Base-by-base conservation (phyloP, 2,113 vertebrate genomes). In the Sylvilagus bachmani region DNA sequence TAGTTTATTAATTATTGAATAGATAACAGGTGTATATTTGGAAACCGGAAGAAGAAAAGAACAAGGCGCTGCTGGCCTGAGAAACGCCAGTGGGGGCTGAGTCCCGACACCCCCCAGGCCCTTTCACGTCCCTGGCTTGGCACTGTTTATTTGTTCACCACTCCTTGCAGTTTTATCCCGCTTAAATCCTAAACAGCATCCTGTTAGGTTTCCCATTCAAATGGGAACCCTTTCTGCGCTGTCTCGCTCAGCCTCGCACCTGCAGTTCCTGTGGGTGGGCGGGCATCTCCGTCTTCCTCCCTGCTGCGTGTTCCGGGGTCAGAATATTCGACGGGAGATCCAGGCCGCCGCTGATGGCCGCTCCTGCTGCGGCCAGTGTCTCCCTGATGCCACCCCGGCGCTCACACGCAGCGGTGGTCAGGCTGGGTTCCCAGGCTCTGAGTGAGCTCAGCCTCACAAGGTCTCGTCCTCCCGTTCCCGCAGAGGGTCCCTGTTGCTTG, bases 191-290 rank as follows among this genome's bases (percentile, higher is more conserved):
- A 53, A 62, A 82, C 2, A 14, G 21, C 3, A 0, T 4, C 33
- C 0, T 10, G 29, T n/a, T 71, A 51, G 27, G 10, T 66, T 86
- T 36, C 62, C 10, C 21, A 0, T 13, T 8, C 19, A 55, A 44
- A 33, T 16, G 74, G 74, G 14, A 14, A 0, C 62, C 25, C 13
- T 64, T 4, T 2, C 0, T 51, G 66, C 3, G 3, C 16, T 16
- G 78, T 69, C 3, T 10, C 7, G 10, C 2, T 12, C 9, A 1
- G 0, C 0, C 0, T 29, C 1, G 2, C 12, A 0, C 11, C 5
- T 3, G 36, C 0, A 10, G 7, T 51, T 53, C 25, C 44, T 44
- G 44, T 44, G 44, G 44, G 44, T 44, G 44, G 44, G 44, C 44
- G 6, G 44, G 44, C 44, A 44, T 44, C 44, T 44, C 44, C 6